Evolutionary conservation across 2,113 vertebrate species (phyloP), one percentile per base, ranked within the genome.

Genomic region (Pampusana beccarii): DNA sequence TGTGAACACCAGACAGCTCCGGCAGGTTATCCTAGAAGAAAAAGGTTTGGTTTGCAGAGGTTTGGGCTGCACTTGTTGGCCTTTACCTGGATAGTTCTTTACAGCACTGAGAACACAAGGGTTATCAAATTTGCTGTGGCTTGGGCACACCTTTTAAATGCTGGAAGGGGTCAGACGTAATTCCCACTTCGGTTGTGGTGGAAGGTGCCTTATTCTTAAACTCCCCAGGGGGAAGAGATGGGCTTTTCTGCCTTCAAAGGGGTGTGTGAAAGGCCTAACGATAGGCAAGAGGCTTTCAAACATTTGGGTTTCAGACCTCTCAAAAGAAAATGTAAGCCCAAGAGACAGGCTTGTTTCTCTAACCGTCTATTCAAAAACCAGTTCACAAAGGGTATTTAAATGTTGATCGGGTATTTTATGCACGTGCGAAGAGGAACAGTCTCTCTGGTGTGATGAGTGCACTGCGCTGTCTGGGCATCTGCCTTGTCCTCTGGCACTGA

Each of bases 221-320:
- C 2, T 53, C 40, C 6, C 6, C 18, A 31, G 36, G 31, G 20
- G 28, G 38, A 64, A 56, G 71, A 60, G 34, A 16, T 3, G 1
- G 21, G 21, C 9, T 34, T 34, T 65, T 69, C 29, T 28, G 71
- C 42, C 62, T 74, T 44, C 19, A n/a, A 13, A 56, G 60, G 46
- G 19, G 19, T n/a, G 9, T 25, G 4, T 46, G 3, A 7, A 74
- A 64, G 33, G 48, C 24, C 19, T 69, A 34, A 3, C 0, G 6
- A 33, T 31, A 62, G 64, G 14, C 2, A 0, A 57, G 16, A 57
- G 17, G 18, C 61, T 60, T 89, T 74, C 8, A 36, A 7, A 78
- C 46, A 5, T 4, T 18, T 9, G 11, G 25, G 23, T 42, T 85
- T 95, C 48, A 64, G 51, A 23, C 20, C 33, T 8, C 62, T 69